Base-by-base conservation (phyloP, 2,797 vertebrate genomes). In the Myoxocephalus aenaeus region DNA sequence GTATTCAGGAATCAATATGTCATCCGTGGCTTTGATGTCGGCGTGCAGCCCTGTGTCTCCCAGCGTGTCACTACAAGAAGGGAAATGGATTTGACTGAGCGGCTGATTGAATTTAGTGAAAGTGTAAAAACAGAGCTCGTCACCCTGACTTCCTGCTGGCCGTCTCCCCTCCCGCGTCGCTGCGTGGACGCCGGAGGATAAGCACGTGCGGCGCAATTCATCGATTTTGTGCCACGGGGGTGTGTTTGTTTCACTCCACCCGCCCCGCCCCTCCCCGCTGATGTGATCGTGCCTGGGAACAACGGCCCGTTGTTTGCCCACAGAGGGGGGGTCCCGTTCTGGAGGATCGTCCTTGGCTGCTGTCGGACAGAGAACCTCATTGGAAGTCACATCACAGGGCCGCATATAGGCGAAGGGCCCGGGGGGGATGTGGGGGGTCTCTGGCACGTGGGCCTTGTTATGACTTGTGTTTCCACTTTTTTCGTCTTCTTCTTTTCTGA, bases 351-450 rank as follows among this genome's bases (percentile, higher is more conserved):
- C 78, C 70, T 75, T 71, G 86, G 58, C 75, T 86, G 51, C 14
- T 27, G 65, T 84, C 79, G 59, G 86, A 64, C 53, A 29, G 74
- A 81, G 77, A 70, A 51, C 38, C 85, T 92, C 73, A 88, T 92
- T 87, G 73, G 70, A 51, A 91, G 86, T 90, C 91, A 65, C 57
- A 57, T 89, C 92, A 89, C 80, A 53, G 74, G 70, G 71, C 73
- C 53, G 64, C 80, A 75, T 66, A 66, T 66, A 66, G 82, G 86
- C 75, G 34, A 46, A 40, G 34, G 70, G 40, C 40, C 59, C 18
- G 71, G 53, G 65, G 67, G 8, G 13, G 7, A 2, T 54, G 22
- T 40, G 22, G 8, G 3, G 59, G n/a, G n/a, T 1, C 34, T 51
- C 9, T 7, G 29, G 48, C 14, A 51, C 54, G 3, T 4, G 20